Conservation (phyloP, 2,797 vertebrate species). For the Macroramphosus scolopax region DNA sequence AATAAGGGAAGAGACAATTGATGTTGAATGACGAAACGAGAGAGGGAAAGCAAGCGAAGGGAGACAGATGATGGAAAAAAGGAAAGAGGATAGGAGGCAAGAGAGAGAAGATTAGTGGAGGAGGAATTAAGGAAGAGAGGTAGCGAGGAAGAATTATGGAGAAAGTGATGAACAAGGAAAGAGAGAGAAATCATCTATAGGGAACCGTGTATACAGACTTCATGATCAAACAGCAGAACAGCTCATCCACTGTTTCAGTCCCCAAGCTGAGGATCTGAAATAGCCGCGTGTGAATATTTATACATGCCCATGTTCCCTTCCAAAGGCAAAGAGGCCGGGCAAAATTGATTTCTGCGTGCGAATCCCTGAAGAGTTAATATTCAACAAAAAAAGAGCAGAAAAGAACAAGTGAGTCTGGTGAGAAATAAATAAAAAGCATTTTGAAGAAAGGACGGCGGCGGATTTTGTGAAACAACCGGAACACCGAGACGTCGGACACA, state of each 20-base stretch:
- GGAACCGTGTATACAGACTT: constrained; percentile 57
- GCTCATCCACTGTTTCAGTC: constrained; percentile 68
- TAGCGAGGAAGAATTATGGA: constrained; percentile 12
- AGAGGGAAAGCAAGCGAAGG: constrained; percentile 4
- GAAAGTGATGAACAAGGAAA: constrained; percentile 11
- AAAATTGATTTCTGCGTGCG: constrained; percentile 71
- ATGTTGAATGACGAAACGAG: constrained; percentile 7
- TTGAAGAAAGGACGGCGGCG: constrained; percentile 10
- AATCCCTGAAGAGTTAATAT: constrained; percentile 62
- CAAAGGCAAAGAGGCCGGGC: constrained; percentile 69
- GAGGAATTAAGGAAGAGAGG: constrained; percentile 23
- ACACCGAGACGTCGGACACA: constrained; percentile 21
- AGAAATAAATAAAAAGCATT: constrained; percentile 14
- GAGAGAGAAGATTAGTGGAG: constrained; percentile 10
- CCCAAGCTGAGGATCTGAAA: constrained; percentile 71
- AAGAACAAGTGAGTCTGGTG: constrained; percentile 27
- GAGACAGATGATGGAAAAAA: background rate
- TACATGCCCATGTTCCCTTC: constrained; percentile 67
- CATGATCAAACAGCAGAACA: constrained; percentile 68
- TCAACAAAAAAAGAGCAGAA: constrained; percentile 43
- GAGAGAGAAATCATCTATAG: constrained; percentile 45
- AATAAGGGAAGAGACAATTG: background rate
- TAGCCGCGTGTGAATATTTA: constrained; percentile 75
- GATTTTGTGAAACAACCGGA: constrained; percentile 29
- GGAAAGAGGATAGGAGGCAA: background rate